Percentiles rank a stretch among this genome's conserved stretches.
These are phyloP conservation scores for Scartelaos histophorus DNA, from an alignment of 2,113 vertebrate genomes.

Conservation along the genomic window DNA sequence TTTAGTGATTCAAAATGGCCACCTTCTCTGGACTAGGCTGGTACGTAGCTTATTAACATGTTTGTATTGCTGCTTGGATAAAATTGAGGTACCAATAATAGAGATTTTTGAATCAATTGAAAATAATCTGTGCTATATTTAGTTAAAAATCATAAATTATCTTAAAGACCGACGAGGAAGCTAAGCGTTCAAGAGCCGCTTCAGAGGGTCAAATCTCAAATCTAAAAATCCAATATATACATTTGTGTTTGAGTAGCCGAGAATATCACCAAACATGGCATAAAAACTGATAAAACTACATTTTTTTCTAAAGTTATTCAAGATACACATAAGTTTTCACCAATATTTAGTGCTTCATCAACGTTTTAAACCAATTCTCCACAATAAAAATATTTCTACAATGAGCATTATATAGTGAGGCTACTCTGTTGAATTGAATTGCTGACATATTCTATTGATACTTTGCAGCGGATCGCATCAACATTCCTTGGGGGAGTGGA, in stretches of 20 bases:
- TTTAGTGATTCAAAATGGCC: no score
- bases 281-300: neutral
- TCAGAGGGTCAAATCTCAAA: neutral
- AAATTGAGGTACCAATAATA: neutral
- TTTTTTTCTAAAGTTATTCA: neutral
- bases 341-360: neutral
- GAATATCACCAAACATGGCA: neutral
- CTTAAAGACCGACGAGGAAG: no score
- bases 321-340: neutral
- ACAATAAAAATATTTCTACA: neutral
- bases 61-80: no score
- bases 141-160: neutral
- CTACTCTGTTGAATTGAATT: no score
- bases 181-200: neutral
- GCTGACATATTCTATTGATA: no score
- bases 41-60: no score
- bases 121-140: neutral
- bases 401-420: neutral
- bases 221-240: neutral
- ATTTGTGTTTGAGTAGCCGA: neutral
- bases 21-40: no score
- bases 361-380: neutral
- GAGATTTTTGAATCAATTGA: neutral
- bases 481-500: no score
- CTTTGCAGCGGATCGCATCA: no score